Conservation (phyloP, 2,113 vertebrate genomes). For the Alethe diademata region DNA sequence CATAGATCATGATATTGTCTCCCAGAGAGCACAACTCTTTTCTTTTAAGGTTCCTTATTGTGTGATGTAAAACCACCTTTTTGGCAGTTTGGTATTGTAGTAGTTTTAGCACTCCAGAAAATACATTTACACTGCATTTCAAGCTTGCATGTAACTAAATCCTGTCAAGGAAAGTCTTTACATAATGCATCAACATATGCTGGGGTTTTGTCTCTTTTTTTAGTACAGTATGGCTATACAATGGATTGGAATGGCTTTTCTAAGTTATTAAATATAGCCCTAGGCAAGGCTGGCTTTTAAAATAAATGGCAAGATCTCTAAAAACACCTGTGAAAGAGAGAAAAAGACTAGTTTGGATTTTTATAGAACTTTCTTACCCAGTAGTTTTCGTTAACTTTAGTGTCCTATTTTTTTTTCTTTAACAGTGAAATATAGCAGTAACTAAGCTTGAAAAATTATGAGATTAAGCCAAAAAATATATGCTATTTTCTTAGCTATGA, state of each 20-base stretch:
- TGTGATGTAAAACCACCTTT: constrained; percentile 22
- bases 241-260: not conserved
- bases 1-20: not conserved
- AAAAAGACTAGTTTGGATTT: not conserved
- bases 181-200: constrained; percentile 72
- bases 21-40: not conserved
- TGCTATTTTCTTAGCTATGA: not conserved
- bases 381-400: not conserved
- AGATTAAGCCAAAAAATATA: not conserved
- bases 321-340: not conserved
- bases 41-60: not conserved
- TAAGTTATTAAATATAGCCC: constrained; percentile 17
- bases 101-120: constrained; percentile 55
- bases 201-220: constrained; percentile 39
- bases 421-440: not conserved
- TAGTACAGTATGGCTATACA: constrained; percentile 9
- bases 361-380: not conserved
- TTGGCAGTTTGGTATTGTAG: constrained; percentile 36
- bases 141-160: constrained; percentile 63
- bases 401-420: not conserved
- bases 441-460: not conserved
- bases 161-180: constrained; percentile 69
- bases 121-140: constrained; percentile 68
- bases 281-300: not conserved
- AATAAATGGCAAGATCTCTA: not conserved